Percentiles rank a stretch among this genome's conserved stretches.
These are phyloP conservation scores for Rhynchomys soricoides DNA, from an alignment of 2,113 vertebrate species.

Conservation along the genomic window DNA sequence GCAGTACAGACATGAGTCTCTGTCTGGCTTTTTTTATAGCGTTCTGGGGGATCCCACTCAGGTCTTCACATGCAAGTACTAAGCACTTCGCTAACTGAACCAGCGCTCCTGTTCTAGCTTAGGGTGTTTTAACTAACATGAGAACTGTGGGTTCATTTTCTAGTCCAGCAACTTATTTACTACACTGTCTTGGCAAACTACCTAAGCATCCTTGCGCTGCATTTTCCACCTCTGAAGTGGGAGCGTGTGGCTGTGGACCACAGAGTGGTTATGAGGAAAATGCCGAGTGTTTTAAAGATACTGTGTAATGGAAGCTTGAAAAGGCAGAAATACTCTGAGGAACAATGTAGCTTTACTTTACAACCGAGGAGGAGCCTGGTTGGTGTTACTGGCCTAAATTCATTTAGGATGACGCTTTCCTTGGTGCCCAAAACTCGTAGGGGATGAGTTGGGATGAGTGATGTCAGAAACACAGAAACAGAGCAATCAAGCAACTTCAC, in stretches of 20 bases:
- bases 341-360: background rate
- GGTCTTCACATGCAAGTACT: background rate
- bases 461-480: background rate
- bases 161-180: background rate
- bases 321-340: background rate
- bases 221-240: background rate
- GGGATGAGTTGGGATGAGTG: rapidly evolving
- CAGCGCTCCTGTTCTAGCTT: background rate
- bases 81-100: background rate
- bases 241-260: background rate
- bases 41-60: background rate
- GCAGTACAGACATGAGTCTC: no score
- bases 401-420: background rate
- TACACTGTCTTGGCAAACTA: background rate
- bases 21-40: background rate
- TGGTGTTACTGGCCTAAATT: background rate
- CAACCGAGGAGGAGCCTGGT: background rate
- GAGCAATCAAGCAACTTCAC: background rate
- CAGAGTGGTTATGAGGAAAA: background rate
- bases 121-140: background rate
- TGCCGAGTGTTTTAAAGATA: background rate
- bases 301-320: background rate
- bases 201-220: background rate
- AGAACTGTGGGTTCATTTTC: background rate
- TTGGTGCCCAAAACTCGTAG: background rate